Base-by-base conservation (phyloP, 2,797 vertebrate genomes). In the Chaenodraco wilsoni region DNA sequence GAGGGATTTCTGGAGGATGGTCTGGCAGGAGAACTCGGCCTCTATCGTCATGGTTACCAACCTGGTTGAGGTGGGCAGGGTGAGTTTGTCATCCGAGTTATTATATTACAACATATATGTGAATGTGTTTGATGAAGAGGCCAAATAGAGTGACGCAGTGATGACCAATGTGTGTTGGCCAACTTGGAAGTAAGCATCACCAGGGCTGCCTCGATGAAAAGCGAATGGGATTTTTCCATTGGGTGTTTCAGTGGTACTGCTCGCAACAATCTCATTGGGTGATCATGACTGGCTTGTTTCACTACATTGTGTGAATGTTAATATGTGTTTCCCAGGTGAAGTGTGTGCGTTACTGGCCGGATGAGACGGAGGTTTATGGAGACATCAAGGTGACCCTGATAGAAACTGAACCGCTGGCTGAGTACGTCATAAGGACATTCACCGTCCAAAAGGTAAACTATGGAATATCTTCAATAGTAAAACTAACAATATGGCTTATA, bases 31-130 rank as follows among this genome's bases (percentile, higher is more conserved):
- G 87, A 99, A 99, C 91, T 98, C 97, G 0, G 95, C 96, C 58
- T 98, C 97, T 80, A 97, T 99, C 79, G 97, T 99, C 94, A 99
- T 99, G 98, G 98, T 99, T 93, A 99, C 98, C 86, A 99, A 99
- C 92, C 93, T 99, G 79, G 98, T 99, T 87, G 98, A 99, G 89
- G 98, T 99, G 87, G 98, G 98, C 93, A 95, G 98, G 96, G 98
- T 99, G 95, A 95, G 96, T 92, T 80, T 23, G 68, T 86, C 52
- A 48, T 72, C n/a, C 14, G 7, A 45, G 43, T 56, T 56, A 64
- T 67, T 84, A 37, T 37, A 8, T 37, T 37, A 37, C 33, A 37
- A 37, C 45, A 3, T 62, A 44, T 63, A 49, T 51, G 37, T 66
- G 21, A 58, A 23, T 27, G 62, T 67, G 49, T 69, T n/a, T 54